Base-by-base conservation (phyloP, 2,888 invertebrate species). In the Pheosia gnoma region DNA sequence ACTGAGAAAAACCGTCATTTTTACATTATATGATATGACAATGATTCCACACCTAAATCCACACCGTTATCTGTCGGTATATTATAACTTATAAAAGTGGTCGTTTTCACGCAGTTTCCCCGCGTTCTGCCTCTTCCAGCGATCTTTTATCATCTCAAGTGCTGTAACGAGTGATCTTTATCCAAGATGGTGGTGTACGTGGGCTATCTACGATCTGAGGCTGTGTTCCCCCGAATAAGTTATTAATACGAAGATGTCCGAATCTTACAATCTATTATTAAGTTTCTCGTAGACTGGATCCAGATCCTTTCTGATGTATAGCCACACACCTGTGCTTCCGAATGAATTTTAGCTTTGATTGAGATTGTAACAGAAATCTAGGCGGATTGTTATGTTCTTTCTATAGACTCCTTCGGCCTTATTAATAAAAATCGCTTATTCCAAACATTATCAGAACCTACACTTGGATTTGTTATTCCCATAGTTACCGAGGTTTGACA, bases 141-240 rank as follows among this genome's bases (percentile, higher is more conserved):
- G 36, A 66, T 62, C 68, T 59, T 37, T 59, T 59, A 63, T 62
- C 62, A 61, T 58, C 47, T 5, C 9, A 10, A 57, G 57, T 45
- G 45, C 25, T 45, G 57, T 68, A 63, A 68, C 62, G 71, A 60
- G 57, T 64, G 64, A 67, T 67, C 66, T 65, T 61, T 60, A 59
- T 66, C 61, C 57, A 52, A 67, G 67, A 67, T 64, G 60, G 39
- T 57, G 59, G 58, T 11, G 53, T 63, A 66, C 85, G 84, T 85
- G 84, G 49, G 59, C 65, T 83, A 85, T 85, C 85, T 77, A 7
- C 0, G 54, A 78, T 72, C 68, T 57, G 10, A 11, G 49, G 57
- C 57, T 62, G 65, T 71, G 59, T 67, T 65, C 59, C 67, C 72
- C 76, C 65, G 80, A 84, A 81, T 81, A 75, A 77, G 78, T 80